phyloP scores from a whole-genome alignment of 30 jellyfish, hydroid and myxozoan species.

The Sanderia malayensis region DNA sequence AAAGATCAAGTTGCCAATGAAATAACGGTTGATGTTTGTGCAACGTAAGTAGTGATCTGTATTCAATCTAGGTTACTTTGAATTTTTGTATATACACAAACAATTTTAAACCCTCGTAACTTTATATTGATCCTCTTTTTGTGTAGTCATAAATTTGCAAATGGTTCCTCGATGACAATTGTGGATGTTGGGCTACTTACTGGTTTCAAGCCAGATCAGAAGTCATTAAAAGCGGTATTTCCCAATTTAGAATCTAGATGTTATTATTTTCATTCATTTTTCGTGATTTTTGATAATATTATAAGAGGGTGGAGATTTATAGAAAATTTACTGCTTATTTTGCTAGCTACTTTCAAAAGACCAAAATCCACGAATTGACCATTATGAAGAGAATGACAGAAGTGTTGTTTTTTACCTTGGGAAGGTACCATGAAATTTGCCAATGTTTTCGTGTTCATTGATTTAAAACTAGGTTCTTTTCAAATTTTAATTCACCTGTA shows the following conservation, averaged over 20 bases:
- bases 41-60: too few relatives aligned
- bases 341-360: conserved; percentile 27
- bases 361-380: conserved; percentile 34
- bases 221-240: conserved; percentile 37
- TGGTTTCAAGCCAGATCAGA: conserved; percentile 58
- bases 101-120: too few relatives aligned
- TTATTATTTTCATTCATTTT: too few relatives aligned
- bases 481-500: neutral
- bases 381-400: conserved; percentile 51
- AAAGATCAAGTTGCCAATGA: conserved; percentile 46
- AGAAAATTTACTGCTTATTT: too few relatives aligned
- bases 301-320: neutral
- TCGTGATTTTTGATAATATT: too few relatives aligned
- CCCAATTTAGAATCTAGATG: too few relatives aligned
- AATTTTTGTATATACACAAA: too few relatives aligned
- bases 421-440: conserved; percentile 11
- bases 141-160: conserved; percentile 53
- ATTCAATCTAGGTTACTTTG: too few relatives aligned
- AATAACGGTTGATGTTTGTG: conserved; percentile 35
- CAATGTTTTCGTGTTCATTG: neutral
- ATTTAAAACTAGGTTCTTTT: neutral
- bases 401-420: conserved; percentile 39
- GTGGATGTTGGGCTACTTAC: conserved; percentile 63
- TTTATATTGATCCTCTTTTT: too few relatives aligned
- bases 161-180: conserved; percentile 58